phyloP scores from a whole-genome alignment of 64 coral and sea anemone genomes.

The Stichodactyla helianthus region DNA sequence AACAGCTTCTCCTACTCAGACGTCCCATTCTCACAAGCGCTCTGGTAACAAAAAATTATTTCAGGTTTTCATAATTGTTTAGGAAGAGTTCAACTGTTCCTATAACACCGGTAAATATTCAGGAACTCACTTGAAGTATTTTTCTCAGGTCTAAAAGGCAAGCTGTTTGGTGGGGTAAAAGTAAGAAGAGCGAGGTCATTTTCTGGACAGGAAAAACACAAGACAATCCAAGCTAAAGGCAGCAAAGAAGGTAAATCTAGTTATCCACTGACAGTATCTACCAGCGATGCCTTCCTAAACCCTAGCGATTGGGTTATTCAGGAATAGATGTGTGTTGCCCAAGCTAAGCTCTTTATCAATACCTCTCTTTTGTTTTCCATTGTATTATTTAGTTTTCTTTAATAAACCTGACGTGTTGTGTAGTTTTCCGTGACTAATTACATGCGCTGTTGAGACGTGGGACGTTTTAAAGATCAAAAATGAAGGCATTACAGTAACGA shows the following conservation, averaged over 20 bases:
- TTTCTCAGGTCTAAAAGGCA: conserved; percentile 48
- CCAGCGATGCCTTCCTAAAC: not conserved
- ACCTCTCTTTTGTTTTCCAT: not conserved
- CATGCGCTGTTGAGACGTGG: not conserved
- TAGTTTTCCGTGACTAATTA: not conserved
- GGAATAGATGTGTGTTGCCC: not conserved
- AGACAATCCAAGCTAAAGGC: conserved; percentile 13
- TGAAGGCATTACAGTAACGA: too few relatives aligned
- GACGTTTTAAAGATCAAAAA: not conserved
- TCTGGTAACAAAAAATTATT: not conserved
- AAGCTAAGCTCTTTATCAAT: not conserved
- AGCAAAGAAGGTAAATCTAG: conserved; percentile 33
- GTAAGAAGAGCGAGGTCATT: conserved; percentile 56
- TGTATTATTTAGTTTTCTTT: not conserved
- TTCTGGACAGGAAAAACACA: conserved; percentile 68
- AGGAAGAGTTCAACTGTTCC: not conserved
- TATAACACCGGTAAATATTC: not conserved
- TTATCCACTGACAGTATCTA: too few relatives aligned
- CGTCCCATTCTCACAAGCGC: conserved; percentile 4
- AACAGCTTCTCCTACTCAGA: not conserved
- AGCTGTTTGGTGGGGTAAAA: conserved; percentile 50
- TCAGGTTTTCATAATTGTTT: not conserved
- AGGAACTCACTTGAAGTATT: not conserved
- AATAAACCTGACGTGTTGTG: not conserved
- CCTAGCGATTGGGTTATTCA: not conserved